phyloP scores from a whole-genome alignment of 2,797 vertebrate species.

The Clarias fuscus region DNA sequence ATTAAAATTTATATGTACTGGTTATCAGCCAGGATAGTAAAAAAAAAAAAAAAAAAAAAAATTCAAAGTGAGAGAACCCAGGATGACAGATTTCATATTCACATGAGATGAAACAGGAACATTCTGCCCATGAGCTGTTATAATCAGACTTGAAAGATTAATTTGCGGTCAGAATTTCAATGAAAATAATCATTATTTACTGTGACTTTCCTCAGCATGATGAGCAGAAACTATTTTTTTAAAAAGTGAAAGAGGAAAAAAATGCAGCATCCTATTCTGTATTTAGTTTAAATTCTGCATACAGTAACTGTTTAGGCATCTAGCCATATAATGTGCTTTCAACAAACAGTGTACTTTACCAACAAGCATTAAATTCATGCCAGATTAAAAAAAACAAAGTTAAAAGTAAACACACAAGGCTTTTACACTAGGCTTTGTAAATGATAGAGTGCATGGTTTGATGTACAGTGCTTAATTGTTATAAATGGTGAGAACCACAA shows the following conservation, averaged over 20 bases:
- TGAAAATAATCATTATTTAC: neutral
- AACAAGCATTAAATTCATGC: slow-evolving; percentile 16
- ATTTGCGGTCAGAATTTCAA: neutral
- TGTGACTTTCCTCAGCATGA: neutral
- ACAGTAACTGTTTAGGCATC: neutral
- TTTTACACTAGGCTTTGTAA: slow-evolving; percentile 3
- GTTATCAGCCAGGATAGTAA: slow-evolving; percentile 18
- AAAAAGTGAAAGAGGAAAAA: neutral
- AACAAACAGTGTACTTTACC: neutral
- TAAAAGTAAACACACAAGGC: neutral
- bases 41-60: neutral
- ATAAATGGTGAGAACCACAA: slow-evolving; percentile 15
- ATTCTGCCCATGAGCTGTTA: neutral
- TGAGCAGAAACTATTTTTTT: neutral
- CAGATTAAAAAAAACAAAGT: neutral
- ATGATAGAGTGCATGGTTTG: neutral
- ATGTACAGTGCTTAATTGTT: neutral
- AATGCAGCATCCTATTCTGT: neutral
- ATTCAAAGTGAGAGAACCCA: slow-evolving; percentile 17
- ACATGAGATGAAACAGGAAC: slow-evolving; percentile 35
- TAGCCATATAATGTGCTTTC: neutral
- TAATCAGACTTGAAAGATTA: slow-evolving; percentile 14
- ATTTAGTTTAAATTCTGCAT: neutral
- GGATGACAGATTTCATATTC: slow-evolving; percentile 19
- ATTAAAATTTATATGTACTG: slow-evolving; percentile 24